Base-by-base conservation (phyloP, 2,113 vertebrate species). In the Perca schrenkii region DNA sequence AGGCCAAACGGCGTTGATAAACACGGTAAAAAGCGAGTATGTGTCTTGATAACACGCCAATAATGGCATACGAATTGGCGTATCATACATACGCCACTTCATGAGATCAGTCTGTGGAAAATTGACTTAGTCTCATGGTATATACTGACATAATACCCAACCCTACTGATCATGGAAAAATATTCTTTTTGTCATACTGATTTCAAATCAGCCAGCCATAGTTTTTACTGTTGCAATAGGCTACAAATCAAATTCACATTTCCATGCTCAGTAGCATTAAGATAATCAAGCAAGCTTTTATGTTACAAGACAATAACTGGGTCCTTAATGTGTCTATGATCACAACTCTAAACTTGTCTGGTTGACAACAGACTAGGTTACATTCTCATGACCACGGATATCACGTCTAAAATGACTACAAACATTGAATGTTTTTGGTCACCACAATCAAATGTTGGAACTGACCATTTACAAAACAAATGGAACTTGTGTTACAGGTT, bases 401-500 rank as follows among this genome's bases (percentile, higher is more conserved):
- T 54, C 28, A 25, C 0, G 8, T 28, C 14, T 14, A 40, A 25
- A 62, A 61, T 19, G 3, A 47, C 36, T 21, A 3, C 50, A n/a
- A 52, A 64, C 13, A 0, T 7, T 19, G 0, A 5, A 16, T 19
- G 61, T 84, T 68, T 72, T 60, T 14, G 17, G 21, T 74, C 46
- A 17, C 22, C 62, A 61, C 78, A 74, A 14, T 15, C 0, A 14
- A n/a, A n/a, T n/a, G n/a, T n/a, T n/a, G n/a, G n/a, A 40, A 67
- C 31, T 3, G 31, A 52, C 2, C 7, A 34, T 78, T 81, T 74
- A 17, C 68, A 47, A 52, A 83, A 69, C 70, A 77, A 8, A 34
- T 43, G 8, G 6, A 68, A 80, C 68, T 25, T 49, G 84, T 43
- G 4, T 14, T 7, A 2, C 85, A 52, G 80, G 81, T 77, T 83